Base-by-base conservation (phyloP, 92 coral and sea anemone species). In the Isaurus tuberculatus region DNA sequence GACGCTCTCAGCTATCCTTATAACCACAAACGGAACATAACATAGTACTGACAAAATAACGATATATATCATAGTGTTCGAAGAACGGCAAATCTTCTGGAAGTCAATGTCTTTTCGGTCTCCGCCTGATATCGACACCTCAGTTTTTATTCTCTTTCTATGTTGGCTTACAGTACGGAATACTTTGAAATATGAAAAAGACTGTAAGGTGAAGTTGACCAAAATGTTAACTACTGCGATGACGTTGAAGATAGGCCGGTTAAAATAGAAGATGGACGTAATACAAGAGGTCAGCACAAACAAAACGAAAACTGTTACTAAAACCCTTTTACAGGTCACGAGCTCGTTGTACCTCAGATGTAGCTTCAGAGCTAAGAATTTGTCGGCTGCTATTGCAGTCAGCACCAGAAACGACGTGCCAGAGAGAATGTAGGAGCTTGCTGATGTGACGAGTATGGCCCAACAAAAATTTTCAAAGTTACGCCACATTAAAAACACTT, bases 391-490 rank as follows among this genome's bases (percentile, higher is more conserved):
- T 9, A 77, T 77, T 1, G 82, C 51, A n/a, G 82, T 77, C 8
- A 77, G 53, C 27, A 77, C 68, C 16, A 77, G 51, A 28, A 77
- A 77, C 0, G 82, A 77, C 0, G 82, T 77, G 2, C 82, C 82
- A 19, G 82, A 57, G 31, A 77, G 82, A 57, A 77, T 77, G 14
- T 77, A 77, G 7, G 82, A 77, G 23, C 69, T 58, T 11, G 82
- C 82, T 58, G 82, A 77, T n/a, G 82, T 77, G 11, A 31, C 23
- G 15, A 77, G 55, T 32, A 61, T 77, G 8, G 82, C 82, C 49
- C 34, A 58, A 20, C 82, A 77, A 36, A 77, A 77, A 8, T 25
- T 23, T 0, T 77, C 70, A 8, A 57, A 57, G 68, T 61, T 58
- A 5, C 58, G 46, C 40, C 23, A 15, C 82, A 77, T 77, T 2